Base-by-base conservation (phyloP, 1,140 invertebrate genomes). In the Hypothenemus hampei region DNA sequence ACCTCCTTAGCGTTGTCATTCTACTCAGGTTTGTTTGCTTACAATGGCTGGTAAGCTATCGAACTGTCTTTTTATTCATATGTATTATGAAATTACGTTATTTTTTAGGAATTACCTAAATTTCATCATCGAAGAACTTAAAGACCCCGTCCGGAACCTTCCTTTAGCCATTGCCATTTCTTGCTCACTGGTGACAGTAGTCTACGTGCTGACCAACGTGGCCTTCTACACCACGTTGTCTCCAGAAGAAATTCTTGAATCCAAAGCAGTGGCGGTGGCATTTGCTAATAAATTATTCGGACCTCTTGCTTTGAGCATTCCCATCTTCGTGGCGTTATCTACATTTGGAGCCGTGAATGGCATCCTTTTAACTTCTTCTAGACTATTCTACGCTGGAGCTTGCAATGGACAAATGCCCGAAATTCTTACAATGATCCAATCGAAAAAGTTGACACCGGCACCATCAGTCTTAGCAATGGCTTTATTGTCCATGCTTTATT, bases 341-440 rank as follows among this genome's bases (percentile, higher is more conserved):
- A 98, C 95, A 0, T 98, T 99, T 72, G 97, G 97, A 20, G 97
- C 94, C 50, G 94, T 98, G 4, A 99, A 99, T 73, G 97, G 97
- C 58, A 95, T 98, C 61, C 78, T 99, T 13, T 83, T 99, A 39
- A 99, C 97, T 18, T 97, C 95, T 11, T 98, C 97, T 5, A 78
- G 54, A 65, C 75, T 98, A 55, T 98, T 97, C 76, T 97, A 95
- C 73, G 93, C 94, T 16, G 95, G 94, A 13, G 94, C 93, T 13
- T 86, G 91, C 57, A 86, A 97, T 70, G 91, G 93, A 41, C 95
- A 98, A 75, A 96, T 98, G 93, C 94, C 94, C 0, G 87, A 92
- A 75, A 84, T 97, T 66, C 73, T 98, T 29, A 95, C 93, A 3
- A 97, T 97, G 93, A 95, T 98, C 60, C 90, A 95, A 73, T 78